Percentiles rank a stretch among this genome's conserved stretches.
phyloP scores from a whole-genome alignment of 37 sponge, comb jelly and placozoan genomes.

The Cliona cf. orientalis region DNA sequence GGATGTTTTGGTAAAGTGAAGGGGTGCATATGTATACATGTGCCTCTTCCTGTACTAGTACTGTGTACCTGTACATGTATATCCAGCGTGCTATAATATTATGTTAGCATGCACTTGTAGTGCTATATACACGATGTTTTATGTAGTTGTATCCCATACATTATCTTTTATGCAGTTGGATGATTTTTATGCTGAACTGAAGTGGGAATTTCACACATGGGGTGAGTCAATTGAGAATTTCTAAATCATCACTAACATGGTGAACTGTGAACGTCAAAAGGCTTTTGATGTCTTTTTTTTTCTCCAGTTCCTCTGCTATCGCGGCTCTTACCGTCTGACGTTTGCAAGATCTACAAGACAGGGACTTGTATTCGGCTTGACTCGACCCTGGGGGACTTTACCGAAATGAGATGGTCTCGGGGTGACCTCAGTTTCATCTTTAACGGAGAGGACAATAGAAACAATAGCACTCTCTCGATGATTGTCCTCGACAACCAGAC shows the following conservation, averaged over 20 bases:
- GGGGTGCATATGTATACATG: too few species aligned
- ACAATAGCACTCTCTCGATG: constrained; percentile 57
- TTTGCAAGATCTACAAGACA: constrained; percentile 84
- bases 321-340: constrained; percentile 83
- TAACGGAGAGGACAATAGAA: constrained; percentile 66
- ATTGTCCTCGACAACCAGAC: constrained; percentile 80
- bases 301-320: constrained; percentile 85
- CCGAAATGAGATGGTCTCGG: constrained; percentile 85
- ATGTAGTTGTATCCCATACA: not conserved
- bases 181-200: constrained; percentile 90
- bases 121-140: not conserved
- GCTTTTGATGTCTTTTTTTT: not conserved
- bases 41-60: too few species aligned
- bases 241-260: not conserved
- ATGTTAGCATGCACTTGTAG: too few species aligned
- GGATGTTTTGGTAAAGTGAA: too few species aligned
- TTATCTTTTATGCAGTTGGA: constrained; percentile 59
- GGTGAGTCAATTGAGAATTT: constrained; percentile 34
- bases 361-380: constrained; percentile 80
- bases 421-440: constrained; percentile 92
- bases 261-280: not conserved
- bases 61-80: not conserved
- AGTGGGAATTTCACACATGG: constrained; percentile 84
- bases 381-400: constrained; percentile 86
- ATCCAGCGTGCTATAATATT: not conserved